Percentiles rank a stretch among this genome's conserved stretches.
These are phyloP conservation scores for Microcebus tavaratra DNA, from an alignment of 2,113 vertebrate genomes.

Conservation along the genomic window DNA sequence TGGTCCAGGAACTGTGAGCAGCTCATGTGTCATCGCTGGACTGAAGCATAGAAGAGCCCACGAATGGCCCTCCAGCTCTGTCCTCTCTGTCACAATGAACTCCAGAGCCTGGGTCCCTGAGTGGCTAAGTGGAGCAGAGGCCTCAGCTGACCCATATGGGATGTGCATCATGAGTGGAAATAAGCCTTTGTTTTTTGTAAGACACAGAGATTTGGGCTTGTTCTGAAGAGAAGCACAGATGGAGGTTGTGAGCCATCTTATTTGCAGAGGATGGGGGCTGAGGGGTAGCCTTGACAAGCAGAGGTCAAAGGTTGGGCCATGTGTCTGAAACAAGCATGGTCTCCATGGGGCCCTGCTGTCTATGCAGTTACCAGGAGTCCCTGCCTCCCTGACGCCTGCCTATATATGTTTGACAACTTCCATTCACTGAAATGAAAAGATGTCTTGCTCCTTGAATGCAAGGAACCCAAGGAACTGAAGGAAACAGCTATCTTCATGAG, in stretches of 20 bases:
- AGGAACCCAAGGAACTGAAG: not conserved
- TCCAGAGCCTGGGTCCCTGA: not conserved
- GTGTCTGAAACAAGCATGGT: not conserved
- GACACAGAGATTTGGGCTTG: not conserved
- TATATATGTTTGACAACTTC: not conserved
- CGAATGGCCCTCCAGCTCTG: not conserved
- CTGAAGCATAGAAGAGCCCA: not conserved
- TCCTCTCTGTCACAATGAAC: not conserved
- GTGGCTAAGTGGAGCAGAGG: not conserved
- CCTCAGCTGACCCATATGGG: rapidly evolving
- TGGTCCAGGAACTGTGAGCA: not conserved
- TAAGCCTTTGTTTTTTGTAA: not conserved
- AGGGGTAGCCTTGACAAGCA: not conserved
- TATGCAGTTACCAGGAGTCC: not conserved
- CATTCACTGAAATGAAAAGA: not conserved
- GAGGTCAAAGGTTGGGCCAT: not conserved
- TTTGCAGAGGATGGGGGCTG: not conserved
- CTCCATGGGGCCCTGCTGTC: not conserved
- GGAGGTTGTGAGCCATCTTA: not conserved
- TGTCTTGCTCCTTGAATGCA: not conserved
- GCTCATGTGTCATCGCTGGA: not conserved
- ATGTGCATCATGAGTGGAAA: not conserved
- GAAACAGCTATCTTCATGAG: not conserved
- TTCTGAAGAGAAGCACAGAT: not conserved
- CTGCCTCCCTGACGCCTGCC: not conserved